Evolutionary conservation across 2,113 vertebrate species (phyloP).

Genomic region (Sterrhoptilus dennistouni): DNA sequence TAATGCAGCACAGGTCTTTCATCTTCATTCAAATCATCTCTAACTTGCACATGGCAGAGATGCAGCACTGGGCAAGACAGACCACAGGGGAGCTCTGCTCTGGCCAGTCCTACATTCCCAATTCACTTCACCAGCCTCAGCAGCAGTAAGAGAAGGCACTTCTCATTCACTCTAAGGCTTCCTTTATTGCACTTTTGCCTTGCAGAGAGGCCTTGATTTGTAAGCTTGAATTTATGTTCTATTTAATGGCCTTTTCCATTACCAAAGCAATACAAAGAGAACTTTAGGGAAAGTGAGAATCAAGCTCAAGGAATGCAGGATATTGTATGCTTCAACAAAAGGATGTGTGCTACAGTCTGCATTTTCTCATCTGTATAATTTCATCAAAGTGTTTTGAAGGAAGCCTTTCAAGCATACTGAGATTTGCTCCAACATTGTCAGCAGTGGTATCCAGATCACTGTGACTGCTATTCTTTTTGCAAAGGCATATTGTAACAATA

Average conservation of each 20-base stretch:
- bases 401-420: background rate
- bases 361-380: background rate
- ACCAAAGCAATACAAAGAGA: background rate
- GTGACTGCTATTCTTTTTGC: background rate
- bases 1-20: background rate
- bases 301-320: slow-evolving; percentile 41
- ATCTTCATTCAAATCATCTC: background rate
- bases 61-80: background rate
- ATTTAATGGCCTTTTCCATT: background rate
- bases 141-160: slow-evolving; percentile 21
- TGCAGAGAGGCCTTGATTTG: background rate
- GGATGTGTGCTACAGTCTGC: background rate
- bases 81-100: background rate
- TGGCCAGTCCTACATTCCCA: background rate
- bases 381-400: background rate
- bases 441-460: background rate
- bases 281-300: slow-evolving; percentile 9
- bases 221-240: background rate
- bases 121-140: background rate
- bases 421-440: background rate
- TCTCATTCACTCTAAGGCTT: slow-evolving; percentile 16
- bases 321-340: background rate
- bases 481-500: background rate
- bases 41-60: background rate
- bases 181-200: slow-evolving; percentile 2